These are phyloP conservation scores for Aurelia coerulea DNA, from an alignment of 30 jellyfish, hydroid and myxozoan species.

Conservation along the genomic window DNA sequence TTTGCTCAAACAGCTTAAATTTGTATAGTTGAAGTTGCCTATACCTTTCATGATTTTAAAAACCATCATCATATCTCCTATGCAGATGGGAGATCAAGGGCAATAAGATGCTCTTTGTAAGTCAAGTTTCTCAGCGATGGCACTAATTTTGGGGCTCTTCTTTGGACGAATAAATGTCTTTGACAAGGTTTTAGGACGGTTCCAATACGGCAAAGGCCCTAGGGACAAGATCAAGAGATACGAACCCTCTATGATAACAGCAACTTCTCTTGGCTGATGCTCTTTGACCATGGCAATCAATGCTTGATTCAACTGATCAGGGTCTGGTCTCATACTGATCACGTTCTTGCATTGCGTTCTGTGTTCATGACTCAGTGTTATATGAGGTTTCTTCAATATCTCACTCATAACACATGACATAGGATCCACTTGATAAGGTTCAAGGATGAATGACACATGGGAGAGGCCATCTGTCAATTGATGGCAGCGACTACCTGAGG, in stretches of 20 bases:
- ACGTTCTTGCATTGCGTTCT: constrained; percentile 73
- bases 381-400: constrained; percentile 59
- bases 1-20: too few species aligned
- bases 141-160: too few species aligned
- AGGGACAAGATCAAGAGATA: too few species aligned
- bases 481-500: constrained; percentile 51
- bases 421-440: constrained; percentile 79
- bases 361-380: constrained; percentile 72
- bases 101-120: too few species aligned
- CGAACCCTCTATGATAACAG: constrained; percentile 67
- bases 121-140: too few species aligned
- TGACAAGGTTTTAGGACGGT: too few species aligned
- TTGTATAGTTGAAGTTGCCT: too few species aligned
- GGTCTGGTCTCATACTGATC: constrained; percentile 90
- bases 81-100: too few species aligned
- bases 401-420: constrained; percentile 81
- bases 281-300: constrained; percentile 78
- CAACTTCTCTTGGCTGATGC: constrained; percentile 80
- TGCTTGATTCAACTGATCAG: constrained; percentile 74
- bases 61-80: too few species aligned
- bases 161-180: too few species aligned
- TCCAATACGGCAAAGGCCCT: too few species aligned
- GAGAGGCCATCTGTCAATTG: constrained; percentile 31
- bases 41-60: too few species aligned
- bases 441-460: constrained; percentile 61